Percentiles rank a stretch among this genome's conserved stretches.
Conservation (phyloP, 2,113 vertebrate genomes). For the Gadus chalcogrammus region DNA sequence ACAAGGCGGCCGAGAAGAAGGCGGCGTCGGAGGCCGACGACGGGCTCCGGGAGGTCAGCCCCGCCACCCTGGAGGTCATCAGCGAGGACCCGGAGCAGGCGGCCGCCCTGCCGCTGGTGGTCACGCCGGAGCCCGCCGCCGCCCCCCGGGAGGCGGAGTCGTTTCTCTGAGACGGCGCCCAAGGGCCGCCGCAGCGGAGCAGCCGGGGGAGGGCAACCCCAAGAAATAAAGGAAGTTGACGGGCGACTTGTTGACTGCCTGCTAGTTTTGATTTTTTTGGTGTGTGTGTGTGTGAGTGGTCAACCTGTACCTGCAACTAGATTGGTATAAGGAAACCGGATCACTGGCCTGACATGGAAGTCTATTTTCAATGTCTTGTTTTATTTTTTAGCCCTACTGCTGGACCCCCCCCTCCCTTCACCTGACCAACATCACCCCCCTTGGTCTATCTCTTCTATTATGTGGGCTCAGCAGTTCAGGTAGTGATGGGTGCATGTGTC, state of each 20-base stretch:
- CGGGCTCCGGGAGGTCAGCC: constrained; percentile 40
- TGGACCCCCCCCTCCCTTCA: background rate
- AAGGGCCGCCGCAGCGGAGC: background rate
- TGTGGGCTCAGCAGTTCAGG: no score
- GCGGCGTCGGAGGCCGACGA: constrained; percentile 36
- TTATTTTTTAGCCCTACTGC: no score
- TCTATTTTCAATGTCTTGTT: constrained; percentile 1
- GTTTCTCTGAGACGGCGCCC: constrained; percentile 62
- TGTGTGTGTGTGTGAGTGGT: no score
- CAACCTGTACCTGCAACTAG: no score
- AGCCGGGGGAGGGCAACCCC: no score
- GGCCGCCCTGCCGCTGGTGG: constrained; percentile 15
- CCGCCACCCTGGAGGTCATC: constrained; percentile 81
- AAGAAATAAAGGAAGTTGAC: no score
- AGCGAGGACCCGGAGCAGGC: constrained; percentile 62
- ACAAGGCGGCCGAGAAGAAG: constrained; percentile 65
- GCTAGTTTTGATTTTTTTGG: background rate
- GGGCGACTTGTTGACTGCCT: constrained; percentile 1
- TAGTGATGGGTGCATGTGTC: no score
- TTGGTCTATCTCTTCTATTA: background rate
- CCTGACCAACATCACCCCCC: background rate
- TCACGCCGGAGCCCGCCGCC: constrained; percentile 28
- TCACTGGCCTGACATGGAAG: constrained; percentile 3
- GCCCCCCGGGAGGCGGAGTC: constrained; percentile 70
- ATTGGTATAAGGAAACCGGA: no score